phyloP scores from a whole-genome alignment of 2,113 vertebrate genomes.

The Catharus minimus region DNA sequence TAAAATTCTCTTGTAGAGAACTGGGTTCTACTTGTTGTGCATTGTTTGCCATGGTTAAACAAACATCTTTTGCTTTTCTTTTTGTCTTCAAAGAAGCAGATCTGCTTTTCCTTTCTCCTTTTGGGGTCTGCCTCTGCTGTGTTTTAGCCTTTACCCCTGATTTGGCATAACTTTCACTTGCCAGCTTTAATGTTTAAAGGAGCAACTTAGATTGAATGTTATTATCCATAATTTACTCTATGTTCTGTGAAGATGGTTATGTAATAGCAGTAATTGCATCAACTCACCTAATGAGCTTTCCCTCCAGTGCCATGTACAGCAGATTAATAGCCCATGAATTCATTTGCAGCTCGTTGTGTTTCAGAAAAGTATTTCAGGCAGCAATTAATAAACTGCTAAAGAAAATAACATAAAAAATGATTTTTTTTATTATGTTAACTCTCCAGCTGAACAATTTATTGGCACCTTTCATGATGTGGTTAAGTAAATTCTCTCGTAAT shows the following conservation, averaged over 20 bases:
- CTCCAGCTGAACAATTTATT: conserved; percentile 64
- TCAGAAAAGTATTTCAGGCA: conserved; percentile 69
- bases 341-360: conserved; percentile 70
- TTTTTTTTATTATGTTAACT: conserved; percentile 66
- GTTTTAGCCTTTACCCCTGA: not conserved
- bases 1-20: not conserved
- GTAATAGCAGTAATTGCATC: conserved; percentile 73
- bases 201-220: conserved; percentile 44
- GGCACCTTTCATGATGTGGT: conserved; percentile 45
- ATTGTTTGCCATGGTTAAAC: conserved; percentile 17
- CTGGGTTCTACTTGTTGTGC: not conserved
- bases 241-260: conserved; percentile 70
- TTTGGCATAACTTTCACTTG: conserved; percentile 21
- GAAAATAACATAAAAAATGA: conserved; percentile 66
- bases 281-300: conserved; percentile 69
- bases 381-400: conserved; percentile 68
- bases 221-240: conserved; percentile 69
- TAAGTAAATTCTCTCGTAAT: conserved; percentile 56
- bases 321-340: conserved; percentile 75
- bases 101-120: not conserved
- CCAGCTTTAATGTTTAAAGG: conserved; percentile 32
- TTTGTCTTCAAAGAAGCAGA: not conserved
- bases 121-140: not conserved
- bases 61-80: not conserved
- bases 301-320: conserved; percentile 68